Base-by-base conservation (phyloP, 2,113 vertebrate species). In the Haplotaxodon microlepis region DNA sequence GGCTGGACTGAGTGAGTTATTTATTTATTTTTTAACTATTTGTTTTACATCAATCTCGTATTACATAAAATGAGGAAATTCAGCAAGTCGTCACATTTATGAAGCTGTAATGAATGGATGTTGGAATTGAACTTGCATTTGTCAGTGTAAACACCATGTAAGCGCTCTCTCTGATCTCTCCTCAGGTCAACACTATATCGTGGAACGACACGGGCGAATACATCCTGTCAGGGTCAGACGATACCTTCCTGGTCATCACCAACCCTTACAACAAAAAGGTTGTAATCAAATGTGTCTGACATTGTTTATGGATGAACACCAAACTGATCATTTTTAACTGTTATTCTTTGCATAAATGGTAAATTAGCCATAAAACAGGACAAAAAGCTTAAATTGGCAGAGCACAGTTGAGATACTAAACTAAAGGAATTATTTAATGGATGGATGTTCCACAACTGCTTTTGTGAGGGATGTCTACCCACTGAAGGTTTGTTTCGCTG, bases 181-280 rank as follows among this genome's bases (percentile, higher is more conserved):
- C 84, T 96, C 95, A 99, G 98, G 99, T 99, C 94, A 99, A 99
- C 95, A 99, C 98, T 38, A 99, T 99, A 96, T 99, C 97, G 90
- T 99, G 99, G 99, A 99, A 98, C 90, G 98, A 99, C 90, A 99
- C 98, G 40, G 99, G 98, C 81, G 98, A 99, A 94, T 99, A 99
- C 92, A 98, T 99, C 95, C 96, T 99, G 90, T 99, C 98, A 78
- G 98, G 98, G 80, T 99, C 99, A 3, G 99, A 99, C 94, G 99
- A 99, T 83, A 99, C 98, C 84, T 98, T 98, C 92, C 93, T 99
- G 97, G 97, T 98, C 84, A 99, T 99, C 90, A 98, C 97, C 76
- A 99, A 98, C 94, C 98, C 98, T 11, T 99, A 98, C 94, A 99
- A 97, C 96, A 98, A 98, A 97, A 99, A 99, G 97, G 99, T 89